These are phyloP conservation scores for Pteronura brasiliensis DNA, from an alignment of 2,113 vertebrate species.

Conservation along the genomic window DNA sequence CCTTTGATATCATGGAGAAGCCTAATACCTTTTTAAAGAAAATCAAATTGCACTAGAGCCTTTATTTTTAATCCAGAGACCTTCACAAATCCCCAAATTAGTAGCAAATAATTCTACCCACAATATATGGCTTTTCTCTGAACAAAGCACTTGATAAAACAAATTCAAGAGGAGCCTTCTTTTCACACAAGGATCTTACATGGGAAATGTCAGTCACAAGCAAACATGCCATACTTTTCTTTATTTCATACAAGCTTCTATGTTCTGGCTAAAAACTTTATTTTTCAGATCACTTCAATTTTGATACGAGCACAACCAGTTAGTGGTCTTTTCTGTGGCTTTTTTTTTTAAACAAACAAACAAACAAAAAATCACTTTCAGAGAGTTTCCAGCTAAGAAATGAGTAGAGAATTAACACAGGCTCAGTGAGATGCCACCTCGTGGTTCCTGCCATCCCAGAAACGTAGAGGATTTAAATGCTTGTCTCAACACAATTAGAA, in stretches of 20 bases:
- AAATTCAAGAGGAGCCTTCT: not conserved
- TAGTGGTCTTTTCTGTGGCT: not conserved
- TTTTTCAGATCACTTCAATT: not conserved
- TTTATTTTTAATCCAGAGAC: not conserved
- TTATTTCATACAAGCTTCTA: not conserved
- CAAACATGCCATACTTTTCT: not conserved
- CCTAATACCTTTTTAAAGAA: not conserved
- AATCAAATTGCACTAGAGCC: too few species aligned
- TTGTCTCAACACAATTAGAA: not conserved
- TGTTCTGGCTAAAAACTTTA: slow-evolving; percentile 25
- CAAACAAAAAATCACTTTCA: not conserved
- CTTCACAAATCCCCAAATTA: not conserved
- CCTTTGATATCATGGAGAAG: not conserved
- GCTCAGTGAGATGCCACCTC: not conserved
- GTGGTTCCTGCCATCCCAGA: not conserved
- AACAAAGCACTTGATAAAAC: not conserved
- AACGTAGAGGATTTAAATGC: not conserved
- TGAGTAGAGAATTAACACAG: not conserved
- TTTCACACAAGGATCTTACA: not conserved
- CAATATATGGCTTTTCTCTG: not conserved
- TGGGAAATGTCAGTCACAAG: not conserved
- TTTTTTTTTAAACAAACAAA: not conserved
- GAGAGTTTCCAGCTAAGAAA: not conserved
- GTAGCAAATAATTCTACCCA: not conserved
- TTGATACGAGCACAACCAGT: not conserved